phyloP scores from a whole-genome alignment of 2,797 vertebrate genomes.

The Lagocephalus sceleratus region DNA sequence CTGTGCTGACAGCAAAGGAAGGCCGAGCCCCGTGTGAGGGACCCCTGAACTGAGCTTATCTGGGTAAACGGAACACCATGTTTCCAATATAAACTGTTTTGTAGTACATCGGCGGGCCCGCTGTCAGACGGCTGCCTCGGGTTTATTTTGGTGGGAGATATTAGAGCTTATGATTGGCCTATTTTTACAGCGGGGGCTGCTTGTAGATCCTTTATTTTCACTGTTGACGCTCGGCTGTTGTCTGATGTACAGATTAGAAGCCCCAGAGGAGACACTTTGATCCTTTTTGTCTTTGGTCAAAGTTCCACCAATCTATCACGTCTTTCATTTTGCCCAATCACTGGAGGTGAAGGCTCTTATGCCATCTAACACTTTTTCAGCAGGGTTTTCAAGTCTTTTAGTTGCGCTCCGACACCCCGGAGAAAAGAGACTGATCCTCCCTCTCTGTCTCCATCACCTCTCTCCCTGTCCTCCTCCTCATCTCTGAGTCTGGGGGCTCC shows the following conservation, averaged over 20 bases:
- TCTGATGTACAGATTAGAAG: slow-evolving; percentile 37
- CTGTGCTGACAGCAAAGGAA: slow-evolving; percentile 75
- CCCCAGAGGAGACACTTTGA: not conserved
- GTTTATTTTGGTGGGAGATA: not conserved
- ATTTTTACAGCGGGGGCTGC: slow-evolving; percentile 38
- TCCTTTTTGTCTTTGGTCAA: too few relatives aligned
- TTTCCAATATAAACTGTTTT: too few relatives aligned
- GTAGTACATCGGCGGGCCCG: too few relatives aligned
- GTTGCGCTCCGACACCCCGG: too few relatives aligned
- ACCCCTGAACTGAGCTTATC: slow-evolving; percentile 76
- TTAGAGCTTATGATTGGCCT: too few relatives aligned
- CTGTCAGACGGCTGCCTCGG: slow-evolving; percentile 30
- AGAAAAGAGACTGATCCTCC: not conserved
- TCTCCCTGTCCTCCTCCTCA: slow-evolving; percentile 2
- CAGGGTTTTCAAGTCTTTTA: too few relatives aligned
- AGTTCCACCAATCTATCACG: too few relatives aligned
- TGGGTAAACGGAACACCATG: slow-evolving; percentile 64
- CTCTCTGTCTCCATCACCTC: slow-evolving; percentile 3
- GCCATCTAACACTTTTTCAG: too few relatives aligned
- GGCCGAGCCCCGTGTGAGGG: slow-evolving; percentile 55
- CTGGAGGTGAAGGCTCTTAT: too few relatives aligned
- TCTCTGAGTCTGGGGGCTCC: slow-evolving; percentile 16
- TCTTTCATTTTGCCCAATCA: not conserved
- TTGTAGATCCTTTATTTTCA: slow-evolving; percentile 37
- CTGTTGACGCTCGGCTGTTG: slow-evolving; percentile 21